Base-by-base conservation (phyloP, 2,888 invertebrate genomes). In the Cinara cedri region DNA sequence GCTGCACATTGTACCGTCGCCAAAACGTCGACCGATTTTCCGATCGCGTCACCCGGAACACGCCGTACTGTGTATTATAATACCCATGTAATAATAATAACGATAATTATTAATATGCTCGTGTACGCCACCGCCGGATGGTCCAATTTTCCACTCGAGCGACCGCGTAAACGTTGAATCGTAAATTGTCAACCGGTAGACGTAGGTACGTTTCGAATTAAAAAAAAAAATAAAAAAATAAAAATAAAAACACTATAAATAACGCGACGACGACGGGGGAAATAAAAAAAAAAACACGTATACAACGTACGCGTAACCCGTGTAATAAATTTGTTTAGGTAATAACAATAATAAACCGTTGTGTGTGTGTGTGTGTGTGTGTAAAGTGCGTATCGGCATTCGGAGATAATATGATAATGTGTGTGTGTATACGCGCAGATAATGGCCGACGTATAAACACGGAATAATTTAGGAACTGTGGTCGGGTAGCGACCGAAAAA, bases 141-240 rank as follows among this genome's bases (percentile, higher is more conserved):
- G 60, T 70, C 49, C 34, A 78, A 78, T 78, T 78, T 78, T 78
- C 78, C 70, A 51, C 78, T 70, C 78, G 78, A 70, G 46, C 49
- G 78, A 70, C 57, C 60, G 70, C 68, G 78, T 78, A 78, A 78
- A 78, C 78, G 66, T 21, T 70, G 78, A 70, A 78, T 76, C 66
- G 34, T 34, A 34, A 34, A 76, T 78, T 78, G 78, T 78, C 78
- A 78, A 78, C 78, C 60, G 65, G 44, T 26, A 26, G 21, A 72
- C 60, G 14, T 1, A 51, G 3, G 26, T 54, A 51, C 26, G 51
- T 68, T 68, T 51, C 2, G 68, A 78, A 78, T 78, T 70, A 70
- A 16, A 68, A 57, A 57, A 76, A 44, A 63, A 51, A 34, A 44
- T n/a, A n/a, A n/a, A n/a, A n/a, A n/a, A n/a, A n/a, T n/a, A n/a